phyloP scores from a whole-genome alignment of 2,888 invertebrate genomes.

The Cyclophora albipunctata region DNA sequence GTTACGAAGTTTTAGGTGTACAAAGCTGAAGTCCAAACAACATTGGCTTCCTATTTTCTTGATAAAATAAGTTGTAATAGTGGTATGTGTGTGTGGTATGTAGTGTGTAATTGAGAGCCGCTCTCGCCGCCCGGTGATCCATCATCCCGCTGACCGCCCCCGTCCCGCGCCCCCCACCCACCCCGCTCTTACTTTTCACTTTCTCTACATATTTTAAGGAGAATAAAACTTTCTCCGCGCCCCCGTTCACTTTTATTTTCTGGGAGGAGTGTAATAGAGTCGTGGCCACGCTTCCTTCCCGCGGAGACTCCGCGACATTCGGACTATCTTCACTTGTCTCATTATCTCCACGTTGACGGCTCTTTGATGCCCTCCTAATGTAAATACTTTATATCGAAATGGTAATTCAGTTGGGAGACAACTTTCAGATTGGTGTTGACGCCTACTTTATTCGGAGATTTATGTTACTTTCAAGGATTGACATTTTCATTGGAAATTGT shows the following conservation, averaged over 20 bases:
- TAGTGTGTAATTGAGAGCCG: constrained; percentile 66
- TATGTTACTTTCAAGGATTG: constrained; percentile 13
- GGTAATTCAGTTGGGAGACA: constrained; percentile 45
- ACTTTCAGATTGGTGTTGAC: constrained; percentile 31
- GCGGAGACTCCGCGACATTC: constrained; percentile 38
- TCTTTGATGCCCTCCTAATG: constrained; percentile 38
- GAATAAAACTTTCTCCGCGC: constrained; percentile 70
- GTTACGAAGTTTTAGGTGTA: not conserved
- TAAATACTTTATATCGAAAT: constrained; percentile 42
- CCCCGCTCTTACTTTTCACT: constrained; percentile 71
- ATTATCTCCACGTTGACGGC: constrained; percentile 46
- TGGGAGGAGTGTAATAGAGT: constrained; percentile 52
- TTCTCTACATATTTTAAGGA: constrained; percentile 76
- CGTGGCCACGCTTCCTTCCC: constrained; percentile 37
- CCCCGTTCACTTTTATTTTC: constrained; percentile 57
- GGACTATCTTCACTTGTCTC: constrained; percentile 49
- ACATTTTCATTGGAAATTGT: constrained; percentile 8
- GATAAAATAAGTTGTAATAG: constrained; percentile 17
- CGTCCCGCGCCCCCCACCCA: constrained; percentile 47
- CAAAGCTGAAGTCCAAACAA: constrained; percentile 15
- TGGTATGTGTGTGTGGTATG: constrained; percentile 38
- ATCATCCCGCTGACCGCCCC: constrained; percentile 72
- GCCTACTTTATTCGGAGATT: constrained; percentile 14
- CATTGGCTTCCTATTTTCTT: constrained; percentile 18
- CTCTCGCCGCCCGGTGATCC: constrained; percentile 66